Evolutionary conservation across 2,113 vertebrate genomes (phyloP), one percentile per base, ranked within the genome.

Genomic region (Tetraodon nigroviridis): DNA sequence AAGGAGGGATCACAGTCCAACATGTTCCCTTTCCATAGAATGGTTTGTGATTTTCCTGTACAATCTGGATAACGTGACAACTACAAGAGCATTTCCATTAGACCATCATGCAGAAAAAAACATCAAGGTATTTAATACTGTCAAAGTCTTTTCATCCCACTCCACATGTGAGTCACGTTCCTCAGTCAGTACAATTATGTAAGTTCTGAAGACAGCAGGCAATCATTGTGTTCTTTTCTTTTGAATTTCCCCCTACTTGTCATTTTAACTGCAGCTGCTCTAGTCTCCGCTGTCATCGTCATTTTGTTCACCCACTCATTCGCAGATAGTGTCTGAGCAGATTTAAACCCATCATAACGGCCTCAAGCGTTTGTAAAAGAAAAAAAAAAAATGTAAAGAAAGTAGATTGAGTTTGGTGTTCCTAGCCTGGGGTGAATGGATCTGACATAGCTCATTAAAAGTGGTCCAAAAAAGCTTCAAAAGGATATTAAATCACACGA

Each of bases 181-280:
- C 58, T 67, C 61, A 58, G 41, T 58, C 51, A 47, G 51, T 61
- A 61, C 7, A 21, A 58, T 83, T 78, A 79, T 71, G 71, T 76
- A 81, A 80, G 49, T 29, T 18, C n/a, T 15, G 55, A 54, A 62
- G 71, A 79, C 76, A 75, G 83, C 65, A 68, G 63, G 65, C 64
- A 64, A 55, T 77, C 57, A 66, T 50, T 14, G 22, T 66, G 67
- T 71, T 67, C 21, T 68, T 71, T 56, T 72, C 63, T 68, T 83
- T 69, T 69, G 59, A 68, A 62, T 56, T 32, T 32, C 19, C 46
- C 62, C 41, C 21, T 2, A n/a, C 71, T 75, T 69, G 69, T 76
- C 65, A 65, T 29, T 69, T 60, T 60, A 64, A 73, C 80, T 37
- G 61, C 60, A 66, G 55, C 57, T 54, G 69, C 45, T 44, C 63